Conservation (phyloP, 2,113 vertebrate species). For the Xenopus laevis region DNA sequence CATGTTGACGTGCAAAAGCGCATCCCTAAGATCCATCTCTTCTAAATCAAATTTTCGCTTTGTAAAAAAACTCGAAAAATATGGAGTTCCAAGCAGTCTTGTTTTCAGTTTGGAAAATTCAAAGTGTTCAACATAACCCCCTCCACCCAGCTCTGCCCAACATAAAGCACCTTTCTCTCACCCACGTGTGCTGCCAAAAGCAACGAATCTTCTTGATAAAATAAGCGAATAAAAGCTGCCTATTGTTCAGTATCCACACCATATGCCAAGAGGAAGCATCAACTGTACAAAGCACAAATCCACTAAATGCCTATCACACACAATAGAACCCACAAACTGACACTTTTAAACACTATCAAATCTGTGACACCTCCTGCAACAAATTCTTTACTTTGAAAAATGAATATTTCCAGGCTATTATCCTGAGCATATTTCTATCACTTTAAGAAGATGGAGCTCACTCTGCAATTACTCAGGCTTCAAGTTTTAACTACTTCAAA, state of each 20-base stretch:
- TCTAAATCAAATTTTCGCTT: slow-evolving; percentile 74
- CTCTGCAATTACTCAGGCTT: neutral
- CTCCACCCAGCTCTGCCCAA: neutral
- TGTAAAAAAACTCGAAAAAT: slow-evolving; percentile 61
- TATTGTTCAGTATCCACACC: neutral
- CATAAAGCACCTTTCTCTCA: neutral
- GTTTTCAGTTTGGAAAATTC: neutral
- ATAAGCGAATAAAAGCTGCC: neutral
- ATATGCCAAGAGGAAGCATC: neutral
- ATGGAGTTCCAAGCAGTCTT: slow-evolving; percentile 58
- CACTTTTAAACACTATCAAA: too few species aligned
- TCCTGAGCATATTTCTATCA: too few species aligned
- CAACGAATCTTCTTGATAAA: neutral
- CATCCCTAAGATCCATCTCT: slow-evolving; percentile 77
- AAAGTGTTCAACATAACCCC: neutral
- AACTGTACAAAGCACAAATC: too few species aligned
- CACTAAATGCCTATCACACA: too few species aligned
- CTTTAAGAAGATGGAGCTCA: neutral
- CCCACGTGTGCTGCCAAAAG: neutral
- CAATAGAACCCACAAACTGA: too few species aligned
- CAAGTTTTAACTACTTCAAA: slow-evolving; percentile 22
- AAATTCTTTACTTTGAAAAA: too few species aligned
- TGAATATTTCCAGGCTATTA: too few species aligned
- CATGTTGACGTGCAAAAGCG: slow-evolving; percentile 83
- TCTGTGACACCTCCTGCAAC: too few species aligned